Percentiles rank a stretch among this genome's conserved stretches.
Evolutionary conservation across 2,888 invertebrate species (phyloP).

Genomic region (Ischnura elegans): DNA sequence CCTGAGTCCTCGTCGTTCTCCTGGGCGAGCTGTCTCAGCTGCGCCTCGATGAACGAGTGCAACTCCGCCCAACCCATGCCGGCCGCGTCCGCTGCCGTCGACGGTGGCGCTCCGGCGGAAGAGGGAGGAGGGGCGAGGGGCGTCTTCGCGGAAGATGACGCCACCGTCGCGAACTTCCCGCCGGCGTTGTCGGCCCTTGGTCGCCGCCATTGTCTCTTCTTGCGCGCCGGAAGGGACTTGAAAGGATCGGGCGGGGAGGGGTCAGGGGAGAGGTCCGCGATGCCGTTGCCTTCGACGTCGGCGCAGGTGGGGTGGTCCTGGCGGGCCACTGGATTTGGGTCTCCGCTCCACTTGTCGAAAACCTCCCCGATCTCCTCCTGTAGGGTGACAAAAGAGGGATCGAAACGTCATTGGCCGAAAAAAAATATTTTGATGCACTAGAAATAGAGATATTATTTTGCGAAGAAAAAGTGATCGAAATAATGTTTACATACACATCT

Average conservation of each 20-base stretch:
- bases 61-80: constrained; percentile 62
- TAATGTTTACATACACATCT: no score
- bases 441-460: no score
- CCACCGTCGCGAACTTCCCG: constrained; percentile 66
- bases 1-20: constrained; percentile 41
- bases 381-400: neutral
- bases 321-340: neutral
- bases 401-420: neutral
- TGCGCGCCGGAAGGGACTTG: constrained; percentile 65
- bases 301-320: neutral
- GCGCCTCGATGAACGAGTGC: constrained; percentile 65
- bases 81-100: neutral
- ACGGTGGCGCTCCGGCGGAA: neutral
- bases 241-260: constrained; percentile 55
- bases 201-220: constrained; percentile 59
- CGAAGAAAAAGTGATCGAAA: no score
- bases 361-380: constrained; percentile 68
- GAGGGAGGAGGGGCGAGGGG: neutral
- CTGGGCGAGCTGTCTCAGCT: constrained; percentile 60
- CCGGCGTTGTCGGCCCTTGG: constrained; percentile 33
- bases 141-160: constrained; percentile 43
- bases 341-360: constrained; percentile 51
- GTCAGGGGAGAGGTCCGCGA: constrained; percentile 50
- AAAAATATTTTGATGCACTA: neutral
- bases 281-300: constrained; percentile 2